Percentiles rank a stretch among this genome's conserved stretches.
phyloP scores from a whole-genome alignment of 2,888 invertebrate genomes.

The Didymodactylos carnosus region DNA sequence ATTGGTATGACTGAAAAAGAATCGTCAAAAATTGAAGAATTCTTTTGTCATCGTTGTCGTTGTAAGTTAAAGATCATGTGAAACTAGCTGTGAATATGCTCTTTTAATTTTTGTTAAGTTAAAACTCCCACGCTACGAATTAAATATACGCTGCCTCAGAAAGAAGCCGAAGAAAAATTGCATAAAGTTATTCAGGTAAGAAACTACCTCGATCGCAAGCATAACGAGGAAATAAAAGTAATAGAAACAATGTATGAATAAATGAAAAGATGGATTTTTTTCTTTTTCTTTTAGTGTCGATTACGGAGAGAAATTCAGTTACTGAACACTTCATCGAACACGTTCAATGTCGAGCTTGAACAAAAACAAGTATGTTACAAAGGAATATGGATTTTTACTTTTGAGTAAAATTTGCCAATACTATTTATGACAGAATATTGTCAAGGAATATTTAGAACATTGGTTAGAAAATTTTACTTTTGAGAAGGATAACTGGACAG shows the following conservation, averaged over 20 bases:
- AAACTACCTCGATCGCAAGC: not conserved
- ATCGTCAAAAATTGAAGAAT: constrained; percentile 58
- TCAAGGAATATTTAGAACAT: no score
- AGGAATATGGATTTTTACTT: no score
- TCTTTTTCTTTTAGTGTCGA: not conserved
- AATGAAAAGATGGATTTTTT: no score
- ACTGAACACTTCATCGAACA: not conserved
- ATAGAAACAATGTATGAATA: no score
- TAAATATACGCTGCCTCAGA: not conserved
- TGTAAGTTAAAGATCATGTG: not conserved
- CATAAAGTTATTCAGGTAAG: not conserved
- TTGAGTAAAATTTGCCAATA: no score
- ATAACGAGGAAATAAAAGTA: no score
- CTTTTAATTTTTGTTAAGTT: not conserved
- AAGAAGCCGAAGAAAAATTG: not conserved
- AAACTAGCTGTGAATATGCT: not conserved
- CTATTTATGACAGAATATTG: no score
- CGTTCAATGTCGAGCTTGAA: not conserved
- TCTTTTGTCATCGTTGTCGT: constrained; percentile 11
- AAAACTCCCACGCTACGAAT: not conserved
- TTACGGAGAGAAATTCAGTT: not conserved
- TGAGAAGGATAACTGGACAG: no score
- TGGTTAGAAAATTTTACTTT: no score
- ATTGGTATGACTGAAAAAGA: constrained; percentile 66
- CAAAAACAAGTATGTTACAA: not conserved